These are phyloP conservation scores for Chaetops frenatus DNA, from an alignment of 2,113 vertebrate species.

Conservation along the genomic window DNA sequence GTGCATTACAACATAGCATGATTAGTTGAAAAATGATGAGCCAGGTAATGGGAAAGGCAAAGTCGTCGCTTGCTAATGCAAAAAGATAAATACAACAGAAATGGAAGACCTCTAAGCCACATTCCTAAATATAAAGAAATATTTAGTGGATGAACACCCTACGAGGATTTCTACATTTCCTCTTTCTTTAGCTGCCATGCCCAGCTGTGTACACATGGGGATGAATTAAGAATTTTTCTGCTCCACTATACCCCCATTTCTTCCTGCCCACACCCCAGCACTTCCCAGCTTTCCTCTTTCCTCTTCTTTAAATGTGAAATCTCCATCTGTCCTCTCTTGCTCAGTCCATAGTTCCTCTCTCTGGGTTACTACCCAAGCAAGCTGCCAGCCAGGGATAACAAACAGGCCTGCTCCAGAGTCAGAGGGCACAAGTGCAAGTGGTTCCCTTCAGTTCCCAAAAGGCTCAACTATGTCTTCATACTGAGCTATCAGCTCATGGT, in stretches of 20 bases:
- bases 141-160: not conserved
- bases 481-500: not conserved
- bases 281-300: not conserved
- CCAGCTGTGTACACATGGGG: not conserved
- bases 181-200: not conserved
- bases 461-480: not conserved
- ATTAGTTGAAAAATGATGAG: slow-evolving; percentile 3
- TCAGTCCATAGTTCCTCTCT: not conserved
- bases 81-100: not conserved
- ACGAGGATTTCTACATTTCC: not conserved
- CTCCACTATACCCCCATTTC: not conserved
- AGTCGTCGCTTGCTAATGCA: not conserved
- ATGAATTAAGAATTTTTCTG: not conserved
- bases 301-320: not conserved
- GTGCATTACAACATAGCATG: not conserved
- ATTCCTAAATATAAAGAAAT: not conserved
- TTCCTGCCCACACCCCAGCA: not conserved
- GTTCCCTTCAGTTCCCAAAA: not conserved
- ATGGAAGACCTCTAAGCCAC: not conserved
- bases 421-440: not conserved
- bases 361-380: not conserved
- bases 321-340: not conserved
- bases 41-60: not conserved
- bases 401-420: not conserved
- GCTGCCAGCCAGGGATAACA: not conserved